Percentiles rank a stretch among this genome's conserved stretches.
Conservation (phyloP, 2,888 invertebrate genomes). For the Folsomia candida region DNA sequence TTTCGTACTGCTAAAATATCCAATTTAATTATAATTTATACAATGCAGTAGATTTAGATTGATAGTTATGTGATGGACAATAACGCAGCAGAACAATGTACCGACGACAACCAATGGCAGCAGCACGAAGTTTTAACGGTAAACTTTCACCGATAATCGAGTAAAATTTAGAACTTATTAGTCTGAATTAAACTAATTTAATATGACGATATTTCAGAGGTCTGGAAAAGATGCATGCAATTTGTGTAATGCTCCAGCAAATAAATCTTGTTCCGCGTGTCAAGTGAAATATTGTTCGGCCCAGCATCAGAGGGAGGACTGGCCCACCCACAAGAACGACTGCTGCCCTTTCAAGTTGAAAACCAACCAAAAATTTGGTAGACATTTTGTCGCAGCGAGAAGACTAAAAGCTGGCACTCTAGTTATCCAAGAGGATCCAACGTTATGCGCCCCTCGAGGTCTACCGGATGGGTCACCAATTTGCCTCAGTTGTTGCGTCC, state of each 20-base stretch:
- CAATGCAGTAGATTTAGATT: too few species aligned
- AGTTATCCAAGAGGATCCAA: constrained; percentile 5
- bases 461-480: constrained; percentile 10
- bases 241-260: not conserved
- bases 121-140: too few species aligned
- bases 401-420: constrained; percentile 8
- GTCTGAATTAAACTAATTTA: too few species aligned
- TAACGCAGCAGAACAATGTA: too few species aligned
- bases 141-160: too few species aligned
- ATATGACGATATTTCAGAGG: not conserved
- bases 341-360: constrained; percentile 5
- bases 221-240: not conserved
- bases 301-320: constrained; percentile 12
- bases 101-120: too few species aligned
- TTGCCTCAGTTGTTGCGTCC: constrained; percentile 14
- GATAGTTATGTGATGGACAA: too few species aligned
- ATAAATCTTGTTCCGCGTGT: constrained; percentile 17
- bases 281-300: constrained; percentile 1
- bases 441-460: constrained; percentile 4
- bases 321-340: not conserved
- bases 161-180: too few species aligned
- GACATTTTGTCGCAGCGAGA: constrained; percentile 13
- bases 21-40: too few species aligned
- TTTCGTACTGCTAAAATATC: too few species aligned
- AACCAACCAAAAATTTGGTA: not conserved